Base-by-base conservation (phyloP, 2,888 invertebrate species). In the Melolontha melolontha region DNA sequence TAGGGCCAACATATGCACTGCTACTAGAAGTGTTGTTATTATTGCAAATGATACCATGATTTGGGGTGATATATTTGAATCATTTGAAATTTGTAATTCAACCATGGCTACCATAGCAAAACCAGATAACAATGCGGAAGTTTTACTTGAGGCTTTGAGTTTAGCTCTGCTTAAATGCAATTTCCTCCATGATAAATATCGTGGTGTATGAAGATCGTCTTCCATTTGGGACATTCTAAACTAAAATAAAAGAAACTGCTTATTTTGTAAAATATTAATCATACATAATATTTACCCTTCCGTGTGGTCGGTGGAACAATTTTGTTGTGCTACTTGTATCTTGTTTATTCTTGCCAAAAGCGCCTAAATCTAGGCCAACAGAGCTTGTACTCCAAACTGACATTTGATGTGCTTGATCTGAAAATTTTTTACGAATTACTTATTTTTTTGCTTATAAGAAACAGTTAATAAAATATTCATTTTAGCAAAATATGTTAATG, bases 31-130 rank as follows among this genome's bases (percentile, higher is more conserved):
- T 0, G 97, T 97, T 29, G 98, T 98, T 80, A 96, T 96, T 0
- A 97, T 90, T 27, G 96, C 96, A 83, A 98, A 97, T 0, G 95
- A 92, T 40, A 98, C 92, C 64, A 98, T 85, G 87, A 97, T 91
- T 57, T 88, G 89, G 8, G 88, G 84, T 0, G 97, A 96, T 55
- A 97, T 91, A 72, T 87, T 85, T 4, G 92, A 91, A 12, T 52
- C 52, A 16, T 89, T 86, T 77, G 93, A 92, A 68, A 98, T 85
- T 81, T 97, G 96, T 64, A 98, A 92, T 83, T 98, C 98, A 29
- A 98, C 98, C 93, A 98, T 96, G 39, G 98, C 98, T 40, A 97
- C 98, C 97, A 98, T 98, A 44, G 98, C 98, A 82, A 98, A 98
- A 71, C 98, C 98, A 22, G 97, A 96, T 47, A 99, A 88, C 6